Conservation (phyloP, 2,113 vertebrate species). For the Bubo blakistoni region DNA sequence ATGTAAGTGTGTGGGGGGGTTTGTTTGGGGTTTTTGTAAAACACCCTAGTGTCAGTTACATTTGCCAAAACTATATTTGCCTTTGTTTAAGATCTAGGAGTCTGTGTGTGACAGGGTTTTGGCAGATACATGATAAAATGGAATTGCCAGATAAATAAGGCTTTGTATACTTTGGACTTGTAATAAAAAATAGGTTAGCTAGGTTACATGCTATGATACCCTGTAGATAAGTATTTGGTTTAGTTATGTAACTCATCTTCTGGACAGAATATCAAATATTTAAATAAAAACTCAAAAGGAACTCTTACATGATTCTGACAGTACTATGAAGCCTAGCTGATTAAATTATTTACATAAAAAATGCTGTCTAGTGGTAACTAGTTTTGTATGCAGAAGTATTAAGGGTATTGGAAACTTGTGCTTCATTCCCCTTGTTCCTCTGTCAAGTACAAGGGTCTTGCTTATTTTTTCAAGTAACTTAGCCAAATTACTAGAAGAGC, state of each 20-base stretch:
- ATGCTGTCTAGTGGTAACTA: neutral
- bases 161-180: neutral
- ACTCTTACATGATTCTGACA: neutral
- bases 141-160: neutral
- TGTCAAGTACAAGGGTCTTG: neutral
- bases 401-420: neutral
- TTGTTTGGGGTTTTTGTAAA: neutral
- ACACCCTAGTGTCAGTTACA: neutral
- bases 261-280: neutral
- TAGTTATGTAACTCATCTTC: neutral
- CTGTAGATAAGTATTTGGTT: neutral
- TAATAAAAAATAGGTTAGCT: neutral
- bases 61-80: neutral
- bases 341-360: neutral
- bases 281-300: neutral
- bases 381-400: neutral
- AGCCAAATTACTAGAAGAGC: neutral
- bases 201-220: neutral
- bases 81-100: neutral
- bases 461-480: neutral
- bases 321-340: neutral
- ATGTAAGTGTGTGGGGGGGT: neutral
- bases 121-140: neutral
- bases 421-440: neutral
- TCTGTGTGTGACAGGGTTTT: neutral